Percentiles rank a stretch among this genome's conserved stretches.
These are phyloP conservation scores for Patella pellucida DNA, from an alignment of 2,888 invertebrate species.

Conservation along the genomic window DNA sequence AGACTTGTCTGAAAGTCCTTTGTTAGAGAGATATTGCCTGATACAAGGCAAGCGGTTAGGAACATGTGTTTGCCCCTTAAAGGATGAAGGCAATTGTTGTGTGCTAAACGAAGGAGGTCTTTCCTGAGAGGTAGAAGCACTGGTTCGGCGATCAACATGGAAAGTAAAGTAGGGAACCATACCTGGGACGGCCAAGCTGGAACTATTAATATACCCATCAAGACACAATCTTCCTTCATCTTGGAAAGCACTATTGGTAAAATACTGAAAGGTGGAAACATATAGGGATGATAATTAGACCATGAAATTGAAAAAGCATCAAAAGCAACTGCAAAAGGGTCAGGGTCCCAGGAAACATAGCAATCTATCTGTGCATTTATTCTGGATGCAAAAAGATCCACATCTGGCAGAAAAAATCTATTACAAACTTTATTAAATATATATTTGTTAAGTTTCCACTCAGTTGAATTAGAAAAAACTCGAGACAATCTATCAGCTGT, in stretches of 20 bases:
- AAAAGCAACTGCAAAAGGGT: neutral
- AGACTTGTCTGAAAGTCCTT: neutral
- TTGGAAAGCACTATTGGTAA: neutral
- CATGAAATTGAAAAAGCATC: neutral
- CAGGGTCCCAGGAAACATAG: neutral
- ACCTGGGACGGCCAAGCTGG: neutral
- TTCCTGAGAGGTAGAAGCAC: neutral
- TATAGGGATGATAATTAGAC: neutral
- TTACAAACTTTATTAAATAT: neutral
- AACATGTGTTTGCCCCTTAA: neutral
- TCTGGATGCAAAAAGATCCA: too few species aligned
- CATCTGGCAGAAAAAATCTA: neutral
- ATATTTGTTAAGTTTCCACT: conserved; percentile 2
- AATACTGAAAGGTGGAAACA: neutral
- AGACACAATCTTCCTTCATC: neutral
- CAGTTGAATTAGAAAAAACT: neutral
- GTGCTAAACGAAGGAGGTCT: neutral
- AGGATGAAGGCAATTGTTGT: neutral
- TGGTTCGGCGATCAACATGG: neutral
- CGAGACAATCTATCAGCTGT: neutral
- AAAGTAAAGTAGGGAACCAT: neutral
- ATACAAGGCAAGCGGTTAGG: neutral
- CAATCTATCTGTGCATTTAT: neutral
- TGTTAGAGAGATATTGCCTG: neutral
- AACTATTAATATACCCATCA: neutral